Percentiles rank a stretch among this genome's conserved stretches.
Evolutionary conservation across 1,140 invertebrate species (phyloP).

Genomic region (Leptinotarsa lineolata): DNA sequence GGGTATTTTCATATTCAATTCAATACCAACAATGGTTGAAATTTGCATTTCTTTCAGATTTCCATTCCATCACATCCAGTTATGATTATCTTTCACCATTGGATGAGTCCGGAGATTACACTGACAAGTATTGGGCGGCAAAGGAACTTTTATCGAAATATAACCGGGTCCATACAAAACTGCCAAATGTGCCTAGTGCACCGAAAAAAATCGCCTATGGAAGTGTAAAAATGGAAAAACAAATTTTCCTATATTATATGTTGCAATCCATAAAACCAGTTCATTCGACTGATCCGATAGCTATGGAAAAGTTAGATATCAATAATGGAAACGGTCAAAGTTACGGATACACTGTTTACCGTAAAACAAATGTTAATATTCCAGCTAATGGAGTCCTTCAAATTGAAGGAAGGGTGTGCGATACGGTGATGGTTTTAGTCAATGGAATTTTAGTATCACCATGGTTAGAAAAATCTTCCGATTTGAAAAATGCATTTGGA

Average conservation of each 20-base stretch:
- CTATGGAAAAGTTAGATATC: slow-evolving; percentile 64
- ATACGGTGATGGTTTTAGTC: slow-evolving; percentile 60
- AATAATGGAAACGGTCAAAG: slow-evolving; percentile 62
- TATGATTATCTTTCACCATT: slow-evolving; percentile 64
- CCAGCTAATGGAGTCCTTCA: slow-evolving; percentile 45
- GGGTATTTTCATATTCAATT: too few species aligned
- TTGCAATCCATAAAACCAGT: slow-evolving; percentile 39
- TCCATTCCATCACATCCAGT: slow-evolving; percentile 47
- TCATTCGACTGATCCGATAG: slow-evolving; percentile 30
- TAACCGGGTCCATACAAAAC: slow-evolving; percentile 52
- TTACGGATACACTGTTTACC: slow-evolving; percentile 64
- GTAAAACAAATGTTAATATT: slow-evolving; percentile 48
- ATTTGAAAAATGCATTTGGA: slow-evolving; percentile 55
- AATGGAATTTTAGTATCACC: slow-evolving; percentile 55
- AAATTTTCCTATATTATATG: slow-evolving; percentile 49
- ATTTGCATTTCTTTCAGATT: slow-evolving; percentile 8
- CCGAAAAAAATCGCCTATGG: background rate
- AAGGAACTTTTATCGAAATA: slow-evolving; percentile 54
- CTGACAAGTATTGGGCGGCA: slow-evolving; percentile 55
- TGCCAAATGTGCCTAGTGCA: slow-evolving; percentile 48
- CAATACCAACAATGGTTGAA: too few species aligned
- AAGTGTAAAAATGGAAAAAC: slow-evolving; percentile 31
- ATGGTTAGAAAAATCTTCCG: slow-evolving; percentile 43
- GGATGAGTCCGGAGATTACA: slow-evolving; percentile 60
- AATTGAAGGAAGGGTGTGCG: slow-evolving; percentile 58